Percentiles rank a stretch among this genome's conserved stretches.
phyloP scores from a whole-genome alignment of 2,888 invertebrate genomes.

The Chalcosyrphus nemorum region DNA sequence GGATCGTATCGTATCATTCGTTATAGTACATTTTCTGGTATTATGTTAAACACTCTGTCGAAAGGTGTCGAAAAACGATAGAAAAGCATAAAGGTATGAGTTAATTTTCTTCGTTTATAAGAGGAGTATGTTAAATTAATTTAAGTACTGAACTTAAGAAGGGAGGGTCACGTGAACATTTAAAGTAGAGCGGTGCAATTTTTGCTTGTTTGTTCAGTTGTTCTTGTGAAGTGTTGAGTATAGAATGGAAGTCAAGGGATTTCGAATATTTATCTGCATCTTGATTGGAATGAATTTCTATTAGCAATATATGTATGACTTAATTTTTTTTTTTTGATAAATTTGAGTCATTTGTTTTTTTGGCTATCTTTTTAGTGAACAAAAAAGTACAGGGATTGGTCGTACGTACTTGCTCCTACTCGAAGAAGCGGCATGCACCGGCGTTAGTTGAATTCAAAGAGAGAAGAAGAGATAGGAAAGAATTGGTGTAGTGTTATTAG shows the following conservation, averaged over 20 bases:
- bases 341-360: background rate
- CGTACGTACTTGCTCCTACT: no score
- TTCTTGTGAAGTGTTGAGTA: background rate
- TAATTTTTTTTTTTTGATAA: no score
- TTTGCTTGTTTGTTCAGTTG: slow-evolving; percentile 3
- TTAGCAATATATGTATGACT: no score
- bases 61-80: slow-evolving; percentile 68
- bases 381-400: no score
- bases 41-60: slow-evolving; percentile 18
- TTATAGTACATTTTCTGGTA: slow-evolving; percentile 17
- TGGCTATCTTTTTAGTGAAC: background rate
- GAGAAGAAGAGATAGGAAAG: no score
- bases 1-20: slow-evolving; percentile 45
- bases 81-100: slow-evolving; percentile 45
- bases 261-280: background rate
- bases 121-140: slow-evolving; percentile 63
- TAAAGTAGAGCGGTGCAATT: slow-evolving; percentile 40
- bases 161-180: slow-evolving; percentile 28
- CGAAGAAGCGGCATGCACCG: no score
- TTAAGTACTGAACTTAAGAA: slow-evolving; percentile 36
- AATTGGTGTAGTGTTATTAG: no score
- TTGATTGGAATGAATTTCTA: background rate
- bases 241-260: background rate
- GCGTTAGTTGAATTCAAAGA: no score
- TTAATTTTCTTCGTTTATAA: slow-evolving; percentile 54